A percentile compares a stretch with the other conserved stretches of the same genome.
Evolutionary conservation across 2,888 invertebrate species (phyloP).

Genomic region (Troilus luridus): DNA sequence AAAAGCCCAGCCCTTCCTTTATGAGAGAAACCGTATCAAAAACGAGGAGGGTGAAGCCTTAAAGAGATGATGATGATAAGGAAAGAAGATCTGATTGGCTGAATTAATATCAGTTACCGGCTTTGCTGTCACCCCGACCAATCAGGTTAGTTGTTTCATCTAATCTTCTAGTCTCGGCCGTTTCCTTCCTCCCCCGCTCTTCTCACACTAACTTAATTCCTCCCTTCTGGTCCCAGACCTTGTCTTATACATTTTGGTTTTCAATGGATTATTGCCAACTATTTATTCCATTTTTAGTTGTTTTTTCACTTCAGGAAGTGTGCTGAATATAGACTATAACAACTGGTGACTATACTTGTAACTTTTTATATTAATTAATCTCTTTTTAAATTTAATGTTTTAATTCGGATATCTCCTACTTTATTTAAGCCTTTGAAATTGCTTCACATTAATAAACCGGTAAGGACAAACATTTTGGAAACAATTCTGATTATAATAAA

Average conservation of each 20-base stretch:
- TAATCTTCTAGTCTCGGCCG: slow-evolving; percentile 35
- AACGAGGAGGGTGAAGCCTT: slow-evolving; percentile 4
- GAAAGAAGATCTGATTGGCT: slow-evolving; percentile 44
- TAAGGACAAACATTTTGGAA: too few species aligned
- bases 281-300: too few species aligned
- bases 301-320: too few species aligned
- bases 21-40: background rate
- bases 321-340: too few species aligned
- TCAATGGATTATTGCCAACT: background rate
- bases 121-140: slow-evolving; percentile 13
- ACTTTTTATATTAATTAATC: too few species aligned
- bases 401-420: too few species aligned
- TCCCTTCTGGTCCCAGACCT: background rate
- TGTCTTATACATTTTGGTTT: background rate
- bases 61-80: slow-evolving; percentile 43
- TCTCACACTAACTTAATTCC: slow-evolving; percentile 16
- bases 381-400: too few species aligned
- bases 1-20: background rate
- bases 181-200: slow-evolving; percentile 16
- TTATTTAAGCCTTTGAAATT: too few species aligned
- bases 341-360: too few species aligned
- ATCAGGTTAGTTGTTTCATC: slow-evolving; percentile 33
- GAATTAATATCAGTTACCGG: slow-evolving; percentile 50
- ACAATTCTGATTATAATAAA: too few species aligned
- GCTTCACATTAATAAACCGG: too few species aligned